Conservation (phyloP, 2,797 vertebrate genomes). For the Rhinogobio ventralis region DNA sequence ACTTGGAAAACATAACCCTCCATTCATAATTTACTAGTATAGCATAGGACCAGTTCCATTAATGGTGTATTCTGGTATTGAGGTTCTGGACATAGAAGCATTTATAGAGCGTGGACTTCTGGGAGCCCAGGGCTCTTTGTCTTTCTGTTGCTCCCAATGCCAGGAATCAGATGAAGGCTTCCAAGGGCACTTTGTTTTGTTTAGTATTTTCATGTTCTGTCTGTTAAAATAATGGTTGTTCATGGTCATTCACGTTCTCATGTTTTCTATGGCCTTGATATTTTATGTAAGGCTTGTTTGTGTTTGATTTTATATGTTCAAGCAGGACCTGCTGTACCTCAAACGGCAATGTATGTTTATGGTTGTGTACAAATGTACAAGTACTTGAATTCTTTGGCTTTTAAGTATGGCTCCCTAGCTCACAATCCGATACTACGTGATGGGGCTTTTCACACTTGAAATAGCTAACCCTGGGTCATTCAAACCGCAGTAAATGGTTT, state of each 20-base stretch:
- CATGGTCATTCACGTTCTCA: neutral
- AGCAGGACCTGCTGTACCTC: neutral
- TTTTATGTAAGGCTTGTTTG: conserved; percentile 43
- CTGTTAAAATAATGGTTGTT: conserved; percentile 21
- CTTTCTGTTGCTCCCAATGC: conserved; percentile 40
- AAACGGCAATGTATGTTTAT: neutral
- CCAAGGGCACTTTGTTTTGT: conserved; percentile 44
- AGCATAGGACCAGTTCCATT: conserved; percentile 74
- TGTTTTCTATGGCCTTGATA: conserved; percentile 39
- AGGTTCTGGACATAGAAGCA: conserved; percentile 62
- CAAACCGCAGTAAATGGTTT: neutral
- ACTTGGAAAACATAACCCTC: conserved; percentile 75
- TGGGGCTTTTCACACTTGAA: neutral
- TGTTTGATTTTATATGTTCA: conserved; percentile 29
- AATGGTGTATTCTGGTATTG: conserved; percentile 73
- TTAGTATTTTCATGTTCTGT: conserved; percentile 64
- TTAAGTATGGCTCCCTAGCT: neutral
- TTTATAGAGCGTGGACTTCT: conserved; percentile 58
- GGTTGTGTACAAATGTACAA: neutral
- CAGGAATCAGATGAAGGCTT: conserved; percentile 35
- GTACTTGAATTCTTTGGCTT: conserved; percentile 5
- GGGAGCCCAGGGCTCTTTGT: conserved; percentile 54
- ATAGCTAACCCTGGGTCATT: neutral
- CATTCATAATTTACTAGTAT: conserved; percentile 81
- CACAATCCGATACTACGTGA: neutral